Evolutionary conservation across 53 echinoderm and acorn worm genomes (phyloP).

Genomic region (Pentamera pediparva): DNA sequence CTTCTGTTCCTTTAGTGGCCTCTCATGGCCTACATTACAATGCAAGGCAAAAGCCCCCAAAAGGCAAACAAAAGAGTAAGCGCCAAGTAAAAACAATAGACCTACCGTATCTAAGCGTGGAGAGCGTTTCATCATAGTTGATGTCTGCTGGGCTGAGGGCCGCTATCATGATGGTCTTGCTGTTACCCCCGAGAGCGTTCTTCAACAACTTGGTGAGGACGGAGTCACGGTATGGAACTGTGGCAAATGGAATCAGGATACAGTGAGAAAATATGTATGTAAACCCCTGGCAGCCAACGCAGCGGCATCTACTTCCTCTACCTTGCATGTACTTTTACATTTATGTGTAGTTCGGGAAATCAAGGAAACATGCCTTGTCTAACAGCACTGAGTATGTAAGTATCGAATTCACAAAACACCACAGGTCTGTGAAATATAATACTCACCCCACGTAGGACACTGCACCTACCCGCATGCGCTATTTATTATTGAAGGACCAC

Average conservation of each 20-base stretch:
- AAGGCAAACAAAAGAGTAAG: neutral
- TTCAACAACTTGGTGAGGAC: slow-evolving; percentile 94
- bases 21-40: neutral
- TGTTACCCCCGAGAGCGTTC: slow-evolving; percentile 98
- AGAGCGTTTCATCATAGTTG: slow-evolving; percentile 94
- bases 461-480: too few relatives aligned
- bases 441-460: too few relatives aligned
- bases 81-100: neutral
- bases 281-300: too few relatives aligned
- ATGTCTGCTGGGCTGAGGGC: slow-evolving; percentile 98
- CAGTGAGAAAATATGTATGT: neutral
- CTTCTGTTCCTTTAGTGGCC: too few relatives aligned
- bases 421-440: too few relatives aligned
- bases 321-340: neutral
- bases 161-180: slow-evolving; percentile 98
- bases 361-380: too few relatives aligned
- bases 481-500: too few relatives aligned
- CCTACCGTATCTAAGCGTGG: slow-evolving; percentile 96
- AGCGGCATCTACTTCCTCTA: too few relatives aligned
- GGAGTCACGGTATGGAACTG: slow-evolving; percentile 99
- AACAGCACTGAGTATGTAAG: neutral
- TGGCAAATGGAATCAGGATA: neutral
- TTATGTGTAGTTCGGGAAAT: neutral
- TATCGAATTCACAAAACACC: neutral
- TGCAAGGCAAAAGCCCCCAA: neutral